Conservation (phyloP, 1,140 invertebrate species). For the Macrobrachium rosenbergii region DNA sequence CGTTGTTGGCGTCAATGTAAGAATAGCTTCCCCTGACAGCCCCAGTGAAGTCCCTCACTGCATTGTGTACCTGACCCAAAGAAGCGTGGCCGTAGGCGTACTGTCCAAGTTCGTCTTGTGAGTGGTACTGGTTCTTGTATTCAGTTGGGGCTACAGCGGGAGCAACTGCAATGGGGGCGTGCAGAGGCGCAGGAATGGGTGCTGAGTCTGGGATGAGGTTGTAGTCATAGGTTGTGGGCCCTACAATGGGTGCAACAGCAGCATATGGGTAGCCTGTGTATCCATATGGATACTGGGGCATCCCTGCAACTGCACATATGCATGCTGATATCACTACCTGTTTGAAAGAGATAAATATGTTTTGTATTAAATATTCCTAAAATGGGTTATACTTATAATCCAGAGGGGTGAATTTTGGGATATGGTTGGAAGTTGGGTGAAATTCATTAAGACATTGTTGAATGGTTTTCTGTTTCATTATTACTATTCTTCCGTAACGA, state of each 20-base stretch:
- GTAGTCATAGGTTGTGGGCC: conserved; percentile 31
- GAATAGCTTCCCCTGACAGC: conserved; percentile 28
- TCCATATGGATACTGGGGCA: conserved; percentile 14
- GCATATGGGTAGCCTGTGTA: conserved; percentile 9
- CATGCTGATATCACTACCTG: conserved; percentile 43
- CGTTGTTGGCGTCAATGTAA: conserved; percentile 43
- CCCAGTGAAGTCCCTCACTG: conserved; percentile 48
- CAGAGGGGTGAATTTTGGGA: too few species aligned
- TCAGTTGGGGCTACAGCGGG: conserved; percentile 16
- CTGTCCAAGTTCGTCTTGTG: conserved; percentile 74
- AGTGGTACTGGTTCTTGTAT: conserved; percentile 72
- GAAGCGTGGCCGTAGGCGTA: conserved; percentile 64
- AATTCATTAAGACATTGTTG: too few species aligned
- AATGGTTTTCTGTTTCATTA: too few species aligned
- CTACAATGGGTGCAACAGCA: conserved; percentile 11
- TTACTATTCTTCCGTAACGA: too few species aligned
- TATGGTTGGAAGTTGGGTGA: too few species aligned
- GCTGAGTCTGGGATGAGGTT: conserved; percentile 20
- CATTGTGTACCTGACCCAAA: conserved; percentile 47
- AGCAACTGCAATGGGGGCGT: conserved; percentile 15
- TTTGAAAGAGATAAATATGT: background rate
- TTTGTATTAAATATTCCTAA: too few species aligned
- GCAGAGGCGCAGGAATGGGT: background rate
- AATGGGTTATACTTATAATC: too few species aligned
- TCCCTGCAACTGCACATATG: conserved; percentile 12